Conservation (phyloP, 2,113 vertebrate species). For the Copsychus sechellarum region DNA sequence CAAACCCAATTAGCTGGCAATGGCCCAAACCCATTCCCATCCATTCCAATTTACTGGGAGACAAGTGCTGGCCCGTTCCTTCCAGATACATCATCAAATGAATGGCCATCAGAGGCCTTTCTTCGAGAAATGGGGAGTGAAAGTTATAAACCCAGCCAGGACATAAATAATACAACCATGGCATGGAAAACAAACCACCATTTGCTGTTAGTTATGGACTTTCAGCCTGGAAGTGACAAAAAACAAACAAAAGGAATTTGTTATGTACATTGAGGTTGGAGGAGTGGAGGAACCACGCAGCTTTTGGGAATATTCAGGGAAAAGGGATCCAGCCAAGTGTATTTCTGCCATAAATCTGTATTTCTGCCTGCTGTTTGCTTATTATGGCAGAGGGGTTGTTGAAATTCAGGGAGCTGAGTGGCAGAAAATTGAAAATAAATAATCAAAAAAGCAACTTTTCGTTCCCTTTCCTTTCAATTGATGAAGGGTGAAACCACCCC, state of each 20-base stretch:
- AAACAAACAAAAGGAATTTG: conserved; percentile 41
- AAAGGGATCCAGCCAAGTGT: neutral
- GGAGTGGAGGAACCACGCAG: neutral
- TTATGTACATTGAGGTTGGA: conserved; percentile 28
- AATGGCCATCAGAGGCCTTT: conserved; percentile 7
- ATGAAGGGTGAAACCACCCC: neutral
- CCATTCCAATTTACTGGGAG: neutral
- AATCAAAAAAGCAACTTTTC: neutral
- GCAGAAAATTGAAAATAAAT: neutral
- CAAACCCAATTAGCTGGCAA: neutral
- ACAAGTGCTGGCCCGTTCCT: conserved; percentile 17
- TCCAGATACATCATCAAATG: conserved; percentile 5
- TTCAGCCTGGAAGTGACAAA: conserved; percentile 25
- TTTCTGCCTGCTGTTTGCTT: conserved; percentile 39
- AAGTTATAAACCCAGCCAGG: neutral
- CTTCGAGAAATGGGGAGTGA: neutral
- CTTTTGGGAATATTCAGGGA: conserved; percentile 2
- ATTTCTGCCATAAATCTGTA: conserved; percentile 22
- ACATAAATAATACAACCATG: neutral
- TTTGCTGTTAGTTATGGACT: conserved; percentile 23
- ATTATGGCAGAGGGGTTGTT: neutral
- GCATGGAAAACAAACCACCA: conserved; percentile 2
- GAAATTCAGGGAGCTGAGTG: neutral
- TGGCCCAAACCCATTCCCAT: neutral
- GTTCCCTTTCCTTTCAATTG: neutral